Evolutionary conservation across 64 coral and sea anemone genomes (phyloP).

Genomic region (Pocillopora verrucosa): DNA sequence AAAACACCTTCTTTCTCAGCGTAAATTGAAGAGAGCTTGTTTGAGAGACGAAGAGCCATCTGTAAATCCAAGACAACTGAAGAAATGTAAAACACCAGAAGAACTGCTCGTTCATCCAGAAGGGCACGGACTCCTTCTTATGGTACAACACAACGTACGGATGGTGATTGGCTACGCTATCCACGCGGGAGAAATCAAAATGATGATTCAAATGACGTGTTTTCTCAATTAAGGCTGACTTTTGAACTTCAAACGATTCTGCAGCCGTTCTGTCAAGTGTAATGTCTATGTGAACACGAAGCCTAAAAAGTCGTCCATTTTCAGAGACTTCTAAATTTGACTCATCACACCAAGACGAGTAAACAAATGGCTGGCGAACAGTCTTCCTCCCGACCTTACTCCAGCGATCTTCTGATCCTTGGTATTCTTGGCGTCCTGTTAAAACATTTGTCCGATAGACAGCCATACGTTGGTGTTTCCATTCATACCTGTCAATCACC

Average conservation of each 20-base stretch:
- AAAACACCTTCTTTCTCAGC: conserved; percentile 38
- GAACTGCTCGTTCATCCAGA: conserved; percentile 48
- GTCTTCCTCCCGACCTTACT: conserved; percentile 1
- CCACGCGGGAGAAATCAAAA: conserved; percentile 1
- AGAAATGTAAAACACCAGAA: conserved; percentile 46
- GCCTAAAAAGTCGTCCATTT: neutral
- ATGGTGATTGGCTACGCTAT: conserved; percentile 13
- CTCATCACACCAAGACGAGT: conserved; percentile 23
- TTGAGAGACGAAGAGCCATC: conserved; percentile 1
- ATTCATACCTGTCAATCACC: conserved; percentile 26
- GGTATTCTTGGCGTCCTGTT: neutral
- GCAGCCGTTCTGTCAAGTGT: conserved; percentile 13
- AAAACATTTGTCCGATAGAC: neutral
- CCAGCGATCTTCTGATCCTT: neutral
- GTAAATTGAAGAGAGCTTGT: conserved; percentile 9
- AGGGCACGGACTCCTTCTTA: neutral
- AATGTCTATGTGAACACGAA: conserved; percentile 21
- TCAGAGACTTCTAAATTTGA: neutral
- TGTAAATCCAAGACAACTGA: conserved; percentile 59
- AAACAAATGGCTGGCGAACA: conserved; percentile 33
- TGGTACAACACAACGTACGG: conserved; percentile 22
- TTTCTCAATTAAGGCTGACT: conserved; percentile 19
- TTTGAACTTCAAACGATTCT: conserved; percentile 12
- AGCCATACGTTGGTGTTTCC: neutral
- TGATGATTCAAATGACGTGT: conserved; percentile 15